A percentile compares a stretch with the other conserved stretches of the same genome.
Conservation (phyloP, 2,797 vertebrate genomes). For the Sternarchorhynchus goeldii region DNA sequence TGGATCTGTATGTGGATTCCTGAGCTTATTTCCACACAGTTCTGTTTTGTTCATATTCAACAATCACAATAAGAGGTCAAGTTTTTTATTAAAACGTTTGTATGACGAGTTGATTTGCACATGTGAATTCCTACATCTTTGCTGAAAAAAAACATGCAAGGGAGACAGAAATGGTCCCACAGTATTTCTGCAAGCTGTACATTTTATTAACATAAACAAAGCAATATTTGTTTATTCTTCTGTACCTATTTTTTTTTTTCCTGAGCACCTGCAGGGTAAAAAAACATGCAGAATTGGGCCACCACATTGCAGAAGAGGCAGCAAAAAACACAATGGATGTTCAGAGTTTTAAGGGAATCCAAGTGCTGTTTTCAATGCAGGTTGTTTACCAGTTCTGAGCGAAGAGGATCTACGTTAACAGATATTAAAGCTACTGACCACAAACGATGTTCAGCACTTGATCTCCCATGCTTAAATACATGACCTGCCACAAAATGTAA, state of each 20-base stretch:
- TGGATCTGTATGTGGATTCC: conserved; percentile 29
- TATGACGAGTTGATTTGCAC: too few relatives aligned
- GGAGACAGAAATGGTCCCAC: too few relatives aligned
- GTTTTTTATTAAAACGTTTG: background rate
- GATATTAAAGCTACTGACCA: conserved; percentile 20
- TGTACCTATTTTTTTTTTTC: too few relatives aligned
- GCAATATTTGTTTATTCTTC: too few relatives aligned
- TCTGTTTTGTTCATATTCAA: background rate
- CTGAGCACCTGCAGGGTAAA: too few relatives aligned
- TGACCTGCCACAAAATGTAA: conserved; percentile 70
- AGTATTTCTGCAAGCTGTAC: too few relatives aligned
- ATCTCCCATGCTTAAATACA: conserved; percentile 27
- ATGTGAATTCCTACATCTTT: too few relatives aligned
- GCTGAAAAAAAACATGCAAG: too few relatives aligned
- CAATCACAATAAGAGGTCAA: background rate
- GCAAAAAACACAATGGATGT: background rate
- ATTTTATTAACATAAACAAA: too few relatives aligned
- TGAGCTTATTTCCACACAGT: background rate
- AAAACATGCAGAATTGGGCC: too few relatives aligned
- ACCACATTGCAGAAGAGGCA: too few relatives aligned
- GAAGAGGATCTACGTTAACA: background rate
- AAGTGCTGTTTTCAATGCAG: background rate
- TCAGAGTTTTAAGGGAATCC: background rate
- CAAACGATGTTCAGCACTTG: conserved; percentile 12
- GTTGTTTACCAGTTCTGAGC: background rate